A percentile compares a stretch with the other conserved stretches of the same genome.
Conservation (phyloP, 2,113 vertebrate genomes). For the Phrynosoma blainvillii region DNA sequence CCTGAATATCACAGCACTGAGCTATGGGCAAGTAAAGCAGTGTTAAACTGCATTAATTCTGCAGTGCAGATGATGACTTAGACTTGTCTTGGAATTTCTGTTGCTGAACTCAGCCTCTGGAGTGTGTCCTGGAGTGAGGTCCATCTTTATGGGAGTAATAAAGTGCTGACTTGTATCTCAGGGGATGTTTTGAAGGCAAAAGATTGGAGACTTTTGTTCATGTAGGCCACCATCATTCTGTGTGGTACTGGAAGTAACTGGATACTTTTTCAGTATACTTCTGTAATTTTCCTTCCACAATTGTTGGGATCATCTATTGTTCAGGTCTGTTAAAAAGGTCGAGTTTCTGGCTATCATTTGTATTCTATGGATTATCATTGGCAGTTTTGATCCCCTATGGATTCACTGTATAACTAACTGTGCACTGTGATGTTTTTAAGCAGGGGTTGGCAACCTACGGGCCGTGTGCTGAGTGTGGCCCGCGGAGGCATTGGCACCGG, state of each 20-base stretch:
- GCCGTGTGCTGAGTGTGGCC: too few relatives aligned
- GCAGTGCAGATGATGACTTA: not conserved
- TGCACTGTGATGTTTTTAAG: not conserved
- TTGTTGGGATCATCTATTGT: not conserved
- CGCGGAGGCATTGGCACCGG: too few relatives aligned
- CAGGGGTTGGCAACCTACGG: too few relatives aligned
- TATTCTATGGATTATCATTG: not conserved
- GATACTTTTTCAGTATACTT: not conserved
- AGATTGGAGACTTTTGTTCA: not conserved
- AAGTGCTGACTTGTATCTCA: constrained; percentile 3
- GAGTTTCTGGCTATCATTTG: not conserved
- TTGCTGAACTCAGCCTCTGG: not conserved
- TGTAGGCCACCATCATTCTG: constrained; percentile 8
- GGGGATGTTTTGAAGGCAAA: constrained; percentile 21
- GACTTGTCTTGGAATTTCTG: not conserved
- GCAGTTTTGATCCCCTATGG: not conserved
- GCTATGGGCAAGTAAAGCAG: not conserved
- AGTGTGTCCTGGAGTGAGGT: not conserved
- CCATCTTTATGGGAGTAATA: not conserved
- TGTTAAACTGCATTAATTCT: too few relatives aligned
- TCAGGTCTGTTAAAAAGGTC: not conserved
- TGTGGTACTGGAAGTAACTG: constrained; percentile 1
- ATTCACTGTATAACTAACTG: not conserved
- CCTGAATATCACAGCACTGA: too few relatives aligned
- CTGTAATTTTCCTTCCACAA: not conserved